Evolutionary conservation across 1,140 invertebrate species (phyloP), one percentile per base, ranked within the genome.

Genomic region (Streblospio benedicti): DNA sequence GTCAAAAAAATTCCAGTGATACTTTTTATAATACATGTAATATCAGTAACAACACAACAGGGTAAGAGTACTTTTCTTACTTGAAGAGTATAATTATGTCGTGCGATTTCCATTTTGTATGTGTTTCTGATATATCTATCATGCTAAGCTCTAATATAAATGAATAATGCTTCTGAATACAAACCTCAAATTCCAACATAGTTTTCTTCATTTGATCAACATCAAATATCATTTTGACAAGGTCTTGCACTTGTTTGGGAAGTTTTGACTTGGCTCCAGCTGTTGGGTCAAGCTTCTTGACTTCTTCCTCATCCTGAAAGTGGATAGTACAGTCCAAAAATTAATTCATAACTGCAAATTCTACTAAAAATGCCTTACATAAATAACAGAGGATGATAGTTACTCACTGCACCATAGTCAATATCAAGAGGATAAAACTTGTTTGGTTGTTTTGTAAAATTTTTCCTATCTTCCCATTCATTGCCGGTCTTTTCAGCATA

Each of bases 401-500:
- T 1, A 44, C 33, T 44, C 16, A 38, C 41, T 28, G 43, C 30
- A 0, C 85, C 86, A 76, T 93, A 92, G 74, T 97, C 91, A 65
- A 97, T 82, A 61, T 98, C 94, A 32, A 98, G 79, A 0, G 91
- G 90, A 74, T 87, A 91, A 81, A 93, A 89, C 51, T 79, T 82
- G n/a, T 85, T 85, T 2, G 90, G 85, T 30, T 86, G 74, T 81
- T 95, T 97, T 1, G 83, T 74, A 74, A 95, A 94, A 58, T 85
- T 65, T 27, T 86, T 72, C 16, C 85, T 75, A 27, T 82, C 64
- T 0, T 79, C 71, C 87, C 90, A 98, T 0, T 62, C 23, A 75
- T 97, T 97, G 45, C 89, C 87, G 30, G 88, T 88, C 77, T 93
- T 94, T 27, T 97, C 91, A 33, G 77, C 66, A 76, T 90, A 98